A percentile compares a stretch with the other conserved stretches of the same genome.
Evolutionary conservation across 2,888 invertebrate genomes (phyloP).

Genomic region (Isoperla grammatica): DNA sequence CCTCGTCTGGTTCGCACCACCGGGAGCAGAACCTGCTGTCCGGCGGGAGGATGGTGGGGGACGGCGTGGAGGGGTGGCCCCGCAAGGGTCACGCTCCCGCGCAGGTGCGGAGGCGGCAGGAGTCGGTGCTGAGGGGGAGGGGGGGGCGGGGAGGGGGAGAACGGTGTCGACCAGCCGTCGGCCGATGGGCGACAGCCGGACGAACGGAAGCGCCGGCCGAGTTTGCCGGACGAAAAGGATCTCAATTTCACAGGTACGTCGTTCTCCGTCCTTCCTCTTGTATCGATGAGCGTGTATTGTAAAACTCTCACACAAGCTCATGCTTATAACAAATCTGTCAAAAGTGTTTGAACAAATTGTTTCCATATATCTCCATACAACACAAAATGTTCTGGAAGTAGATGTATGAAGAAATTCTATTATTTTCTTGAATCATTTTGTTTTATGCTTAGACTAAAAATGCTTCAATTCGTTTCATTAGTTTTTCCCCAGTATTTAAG

Average conservation of each 20-base stretch:
- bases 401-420: too few relatives aligned
- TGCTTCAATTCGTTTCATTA: too few relatives aligned
- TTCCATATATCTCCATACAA: too few relatives aligned
- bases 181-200: not conserved
- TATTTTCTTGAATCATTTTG: too few relatives aligned
- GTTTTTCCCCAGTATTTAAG: too few relatives aligned
- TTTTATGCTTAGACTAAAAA: too few relatives aligned
- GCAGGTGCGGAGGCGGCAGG: not conserved
- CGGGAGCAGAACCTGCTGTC: conserved; percentile 46
- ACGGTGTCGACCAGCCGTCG: not conserved
- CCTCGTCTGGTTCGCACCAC: conserved; percentile 45
- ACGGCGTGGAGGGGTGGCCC: too few relatives aligned
- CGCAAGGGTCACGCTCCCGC: not conserved
- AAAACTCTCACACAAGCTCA: too few relatives aligned
- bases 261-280: not conserved
- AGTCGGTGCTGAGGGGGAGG: conserved; percentile 10
- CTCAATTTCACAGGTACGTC: conserved; percentile 29
- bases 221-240: conserved; percentile 35
- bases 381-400: too few relatives aligned
- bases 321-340: too few relatives aligned
- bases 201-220: conserved; percentile 60
- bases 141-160: conserved; percentile 36
- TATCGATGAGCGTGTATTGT: too few relatives aligned
- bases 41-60: conserved; percentile 45
- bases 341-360: too few relatives aligned